Evolutionary conservation across 2,888 invertebrate species (phyloP), one percentile per base, ranked within the genome.

Genomic region (Drosophila cognata): DNA sequence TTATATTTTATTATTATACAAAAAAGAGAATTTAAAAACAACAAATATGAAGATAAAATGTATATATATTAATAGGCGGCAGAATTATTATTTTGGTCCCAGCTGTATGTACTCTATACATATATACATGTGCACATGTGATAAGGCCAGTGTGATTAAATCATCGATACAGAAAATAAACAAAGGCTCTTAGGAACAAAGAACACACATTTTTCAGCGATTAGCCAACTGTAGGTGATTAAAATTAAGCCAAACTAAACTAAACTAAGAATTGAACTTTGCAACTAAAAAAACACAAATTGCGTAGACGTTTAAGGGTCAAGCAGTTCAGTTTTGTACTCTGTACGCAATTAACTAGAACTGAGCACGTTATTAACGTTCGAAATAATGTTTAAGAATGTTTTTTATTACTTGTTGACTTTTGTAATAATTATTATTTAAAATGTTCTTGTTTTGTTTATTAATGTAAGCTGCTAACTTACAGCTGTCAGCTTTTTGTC

Each of bases 401-500:
- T 4, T 46, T 25, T 46, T 28, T 28, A 36, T 51, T 51, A 2
- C 51, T 51, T 51, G 25, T 36, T 38, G 28, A 56, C 36, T 38
- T 56, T 28, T 38, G 38, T 38, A 28, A 38, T 21, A 21, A 16
- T 16, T 7, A 21, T 46, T 46, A 8, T 25, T 8, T 2, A 21
- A n/a, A 46, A 46, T 25, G 16, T 51, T 16, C 36, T 6, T 16
- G 56, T n/a, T n/a, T 28, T 38, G 5, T 16, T 41, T 21, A n/a
- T 29, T 16, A 29, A 21, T 64, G 58, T 33, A 21, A 29, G 21
- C 33, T 53, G 16, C 11, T 33, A 29, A 4, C 16, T 57, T 60
- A 61, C 29, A 77, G 65, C 77, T n/a, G 4, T 18, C 35, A 78
- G 81, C 78, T 81, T 77, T 77, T n/a, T 43, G 58, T 65, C 52